Base-by-base conservation (phyloP, 2,888 invertebrate species). In the Drosophila anomalata region DNA sequence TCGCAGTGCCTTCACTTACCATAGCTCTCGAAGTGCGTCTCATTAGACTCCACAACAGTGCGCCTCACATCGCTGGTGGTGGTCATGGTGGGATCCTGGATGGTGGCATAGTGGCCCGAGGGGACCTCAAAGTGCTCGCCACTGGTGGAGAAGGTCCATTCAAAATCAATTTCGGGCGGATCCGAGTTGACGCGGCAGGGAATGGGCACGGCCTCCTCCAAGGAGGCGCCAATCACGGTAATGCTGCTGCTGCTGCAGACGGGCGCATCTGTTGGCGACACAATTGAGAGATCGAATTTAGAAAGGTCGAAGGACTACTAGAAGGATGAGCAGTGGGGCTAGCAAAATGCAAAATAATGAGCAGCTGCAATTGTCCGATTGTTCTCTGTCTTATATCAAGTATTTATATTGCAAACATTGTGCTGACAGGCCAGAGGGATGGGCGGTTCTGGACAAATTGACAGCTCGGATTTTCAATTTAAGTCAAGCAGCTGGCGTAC, bases 81-180 rank as follows among this genome's bases (percentile, higher is more conserved):
- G 73, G 90, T 88, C 73, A 89, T 86, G 52, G 94, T 94, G 69
- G 93, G 93, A 72, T 93, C 93, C 83, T 93, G 93, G 83, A 93
- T 92, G 73, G 94, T 93, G n/a, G 94, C 91, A 88, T 92, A 92
- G 78, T 92, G 92, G 20, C 91, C 94, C 3, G 96, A 95, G 3
- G 96, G 94, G 1, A 96, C 95, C 85, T 96, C 96, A 76, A 96
- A 94, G 89, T 95, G 96, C 89, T 97, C 97, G 12, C 97, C 97
- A 83, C 96, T 96, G 90, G 96, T 96, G 91, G 97, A 97, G 92
- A 97, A 96, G 89, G 96, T 96, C 97, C 97, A 97, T 83, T 95
- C 94, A 92, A 97, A 97, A 61, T 94, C 95, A 76, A 97, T 96
- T 87, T 96, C 96, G 69, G 94, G 94, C 0, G 97, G 97, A 92